Evolutionary conservation across 2,888 invertebrate species (phyloP).

Genomic region (Galerucella calmariensis): DNA sequence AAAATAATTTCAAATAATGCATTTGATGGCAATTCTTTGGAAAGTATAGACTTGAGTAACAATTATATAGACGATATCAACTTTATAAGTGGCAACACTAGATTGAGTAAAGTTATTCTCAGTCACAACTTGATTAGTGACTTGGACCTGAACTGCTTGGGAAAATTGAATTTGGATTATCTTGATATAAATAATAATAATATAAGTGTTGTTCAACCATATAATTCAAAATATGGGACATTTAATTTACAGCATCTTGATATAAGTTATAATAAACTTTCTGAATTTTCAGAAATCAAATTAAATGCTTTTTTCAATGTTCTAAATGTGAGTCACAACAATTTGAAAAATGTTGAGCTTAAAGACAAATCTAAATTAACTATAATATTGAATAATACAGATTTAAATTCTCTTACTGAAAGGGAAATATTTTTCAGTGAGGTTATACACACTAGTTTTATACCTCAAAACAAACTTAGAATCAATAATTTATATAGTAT

Average conservation of each 20-base stretch:
- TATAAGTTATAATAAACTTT: slow-evolving; percentile 30
- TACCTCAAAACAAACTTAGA: not conserved
- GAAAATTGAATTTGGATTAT: not conserved
- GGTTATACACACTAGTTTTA: not conserved
- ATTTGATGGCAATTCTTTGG: slow-evolving; percentile 10
- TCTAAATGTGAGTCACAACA: slow-evolving; percentile 34
- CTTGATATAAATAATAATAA: slow-evolving; percentile 18
- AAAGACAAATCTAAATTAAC: not conserved
- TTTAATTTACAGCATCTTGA: not conserved
- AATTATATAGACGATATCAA: slow-evolving; percentile 16
- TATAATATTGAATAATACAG: not conserved
- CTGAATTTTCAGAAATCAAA: slow-evolving; percentile 22
- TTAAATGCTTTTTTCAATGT: not conserved
- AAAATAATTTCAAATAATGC: slow-evolving; percentile 14
- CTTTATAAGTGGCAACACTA: slow-evolving; percentile 9
- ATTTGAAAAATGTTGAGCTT: not conserved
- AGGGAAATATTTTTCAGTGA: not conserved
- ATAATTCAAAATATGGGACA: not conserved
- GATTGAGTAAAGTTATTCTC: slow-evolving; percentile 13
- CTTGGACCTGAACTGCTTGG: slow-evolving; percentile 12
- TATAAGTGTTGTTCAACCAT: not conserved
- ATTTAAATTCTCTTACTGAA: not conserved
- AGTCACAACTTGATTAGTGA: slow-evolving; percentile 20
- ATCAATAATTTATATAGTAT: not conserved
- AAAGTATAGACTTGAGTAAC: slow-evolving; percentile 26